A percentile compares a stretch with the other conserved stretches of the same genome.
These are phyloP conservation scores for Hyphantria cunea DNA, from an alignment of 1,140 invertebrate genomes.

Conservation along the genomic window DNA sequence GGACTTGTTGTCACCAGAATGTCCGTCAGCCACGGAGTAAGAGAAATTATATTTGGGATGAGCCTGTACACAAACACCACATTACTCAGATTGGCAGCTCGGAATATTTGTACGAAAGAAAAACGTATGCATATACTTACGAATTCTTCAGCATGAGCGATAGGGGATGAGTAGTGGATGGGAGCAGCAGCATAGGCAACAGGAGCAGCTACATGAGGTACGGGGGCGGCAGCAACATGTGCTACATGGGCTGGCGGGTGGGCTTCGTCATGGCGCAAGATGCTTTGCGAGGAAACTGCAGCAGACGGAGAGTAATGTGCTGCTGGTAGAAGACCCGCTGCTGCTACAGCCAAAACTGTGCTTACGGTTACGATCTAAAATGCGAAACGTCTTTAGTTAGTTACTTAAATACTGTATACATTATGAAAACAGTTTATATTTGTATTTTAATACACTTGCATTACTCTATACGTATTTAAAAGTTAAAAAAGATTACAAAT, in stretches of 20 bases:
- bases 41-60: conserved; percentile 45
- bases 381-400: neutral
- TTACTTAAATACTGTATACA: conserved; percentile 1
- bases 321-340: conserved; percentile 57
- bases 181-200: conserved; percentile 53
- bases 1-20: conserved; percentile 47
- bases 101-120: no score
- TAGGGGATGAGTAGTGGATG: conserved; percentile 47
- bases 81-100: no score
- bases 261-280: conserved; percentile 49
- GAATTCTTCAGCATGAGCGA: conserved; percentile 50
- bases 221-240: conserved; percentile 7
- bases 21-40: conserved; percentile 44
- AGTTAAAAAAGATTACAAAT: no score
- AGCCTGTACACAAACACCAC: conserved; percentile 30
- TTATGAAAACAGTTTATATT: no score
- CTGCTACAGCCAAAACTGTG: conserved; percentile 54
- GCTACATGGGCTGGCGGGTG: conserved; percentile 25
- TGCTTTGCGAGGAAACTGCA: conserved; percentile 50
- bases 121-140: conserved; percentile 31
- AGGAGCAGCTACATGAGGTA: conserved; percentile 31
- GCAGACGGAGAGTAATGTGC: conserved; percentile 48
- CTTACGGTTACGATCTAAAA: conserved; percentile 58
- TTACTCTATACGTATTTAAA: no score
- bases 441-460: no score